phyloP scores from a whole-genome alignment of 2,888 invertebrate species.

The Rhorus exstirpatorius region DNA sequence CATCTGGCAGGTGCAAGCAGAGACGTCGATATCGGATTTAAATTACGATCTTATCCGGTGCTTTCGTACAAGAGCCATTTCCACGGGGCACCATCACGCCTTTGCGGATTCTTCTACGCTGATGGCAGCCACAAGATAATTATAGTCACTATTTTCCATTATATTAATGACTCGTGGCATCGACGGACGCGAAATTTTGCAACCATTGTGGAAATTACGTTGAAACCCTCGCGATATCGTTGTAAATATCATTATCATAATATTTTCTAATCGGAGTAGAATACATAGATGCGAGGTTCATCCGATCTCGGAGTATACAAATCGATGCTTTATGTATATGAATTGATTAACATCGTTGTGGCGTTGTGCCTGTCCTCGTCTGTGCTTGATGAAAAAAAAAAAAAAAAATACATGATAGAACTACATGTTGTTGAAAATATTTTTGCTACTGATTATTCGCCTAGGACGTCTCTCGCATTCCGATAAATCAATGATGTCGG shows the following conservation, averaged over 20 bases:
- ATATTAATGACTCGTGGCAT: conserved; percentile 25
- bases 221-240: background rate
- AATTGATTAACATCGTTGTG: too few species aligned
- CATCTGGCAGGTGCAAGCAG: conserved; percentile 24
- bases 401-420: too few species aligned
- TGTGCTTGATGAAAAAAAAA: too few species aligned
- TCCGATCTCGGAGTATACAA: too few species aligned
- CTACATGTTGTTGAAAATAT: too few species aligned
- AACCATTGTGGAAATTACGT: background rate
- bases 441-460: too few species aligned
- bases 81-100: background rate
- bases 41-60: conserved; percentile 55
- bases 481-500: too few species aligned
- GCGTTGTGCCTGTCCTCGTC: too few species aligned
- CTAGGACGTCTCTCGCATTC: too few species aligned
- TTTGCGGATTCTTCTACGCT: conserved; percentile 19
- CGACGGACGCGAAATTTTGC: conserved; percentile 26
- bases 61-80: conserved; percentile 32
- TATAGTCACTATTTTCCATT: background rate
- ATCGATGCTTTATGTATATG: too few species aligned
- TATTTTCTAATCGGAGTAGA: background rate
- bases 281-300: background rate
- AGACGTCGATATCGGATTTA: conserved; percentile 59
- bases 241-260: background rate
- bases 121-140: conserved; percentile 23